phyloP scores from a whole-genome alignment of 2,113 vertebrate genomes.

The Isurus oxyrinchus region DNA sequence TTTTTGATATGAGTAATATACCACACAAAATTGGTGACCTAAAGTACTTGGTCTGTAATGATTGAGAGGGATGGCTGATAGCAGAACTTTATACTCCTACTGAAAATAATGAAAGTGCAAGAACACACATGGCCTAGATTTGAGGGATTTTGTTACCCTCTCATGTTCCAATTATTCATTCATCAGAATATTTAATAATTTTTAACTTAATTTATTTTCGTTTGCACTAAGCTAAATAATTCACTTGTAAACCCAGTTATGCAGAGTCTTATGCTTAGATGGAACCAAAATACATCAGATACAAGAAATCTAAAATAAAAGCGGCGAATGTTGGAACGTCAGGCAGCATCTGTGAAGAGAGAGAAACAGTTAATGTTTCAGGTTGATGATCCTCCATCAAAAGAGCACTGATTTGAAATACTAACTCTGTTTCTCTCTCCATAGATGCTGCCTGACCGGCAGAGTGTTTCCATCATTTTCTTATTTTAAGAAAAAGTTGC shows the following conservation, averaged over 20 bases:
- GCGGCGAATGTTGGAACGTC: not conserved
- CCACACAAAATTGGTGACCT: not conserved
- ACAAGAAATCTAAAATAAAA: not conserved
- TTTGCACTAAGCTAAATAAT: not conserved
- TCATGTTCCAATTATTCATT: not conserved
- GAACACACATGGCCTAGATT: not conserved
- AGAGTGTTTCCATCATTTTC: not conserved
- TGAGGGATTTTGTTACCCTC: not conserved
- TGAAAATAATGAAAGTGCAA: not conserved
- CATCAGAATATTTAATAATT: not conserved
- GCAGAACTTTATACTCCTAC: not conserved
- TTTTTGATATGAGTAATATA: not conserved
- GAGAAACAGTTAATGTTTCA: not conserved
- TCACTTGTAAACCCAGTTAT: not conserved
- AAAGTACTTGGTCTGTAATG: not conserved
- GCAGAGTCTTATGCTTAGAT: not conserved
- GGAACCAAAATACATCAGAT: not conserved
- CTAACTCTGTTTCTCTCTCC: not conserved
- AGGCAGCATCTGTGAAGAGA: not conserved
- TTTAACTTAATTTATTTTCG: not conserved
- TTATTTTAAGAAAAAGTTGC: not conserved
- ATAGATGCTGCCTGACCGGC: not conserved
- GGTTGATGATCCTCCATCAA: not conserved
- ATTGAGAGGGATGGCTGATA: not conserved
- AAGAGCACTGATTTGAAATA: not conserved